Conservation (phyloP, 2,797 vertebrate genomes). For the Hydrolagus colliei region DNA sequence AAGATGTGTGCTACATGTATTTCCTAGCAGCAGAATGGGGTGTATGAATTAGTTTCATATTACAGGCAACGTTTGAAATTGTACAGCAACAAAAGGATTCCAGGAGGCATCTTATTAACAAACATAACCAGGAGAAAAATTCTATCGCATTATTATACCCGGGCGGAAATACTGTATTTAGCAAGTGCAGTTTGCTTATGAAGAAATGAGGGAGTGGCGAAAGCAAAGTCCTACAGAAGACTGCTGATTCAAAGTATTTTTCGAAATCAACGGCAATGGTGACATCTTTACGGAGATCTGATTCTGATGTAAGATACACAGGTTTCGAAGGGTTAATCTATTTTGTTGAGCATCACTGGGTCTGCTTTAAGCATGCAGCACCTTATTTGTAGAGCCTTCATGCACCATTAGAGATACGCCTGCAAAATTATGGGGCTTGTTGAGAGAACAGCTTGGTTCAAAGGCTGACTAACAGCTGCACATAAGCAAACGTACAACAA, state of each 20-base stretch:
- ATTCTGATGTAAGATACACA: neutral
- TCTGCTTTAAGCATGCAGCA: neutral
- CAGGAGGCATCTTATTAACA: neutral
- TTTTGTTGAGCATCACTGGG: neutral
- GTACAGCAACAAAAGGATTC: neutral
- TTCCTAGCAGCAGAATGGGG: neutral
- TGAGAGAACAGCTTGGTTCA: constrained; percentile 11
- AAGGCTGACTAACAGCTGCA: neutral
- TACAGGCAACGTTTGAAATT: neutral
- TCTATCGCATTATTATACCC: neutral
- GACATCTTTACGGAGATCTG: too few relatives aligned
- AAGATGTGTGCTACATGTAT: neutral
- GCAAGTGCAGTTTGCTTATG: neutral
- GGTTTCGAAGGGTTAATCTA: neutral
- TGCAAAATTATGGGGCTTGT: neutral
- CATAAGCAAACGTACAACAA: neutral
- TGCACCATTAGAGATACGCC: neutral
- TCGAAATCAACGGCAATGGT: neutral
- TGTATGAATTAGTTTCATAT: neutral
- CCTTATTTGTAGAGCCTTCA: neutral
- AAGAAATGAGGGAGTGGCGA: neutral
- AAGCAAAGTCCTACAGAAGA: neutral
- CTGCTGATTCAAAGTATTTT: neutral
- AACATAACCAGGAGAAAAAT: neutral
- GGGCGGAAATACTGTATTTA: neutral